These are phyloP conservation scores for Rhinolophus sinicus DNA, from an alignment of 2,113 vertebrate species.

Conservation along the genomic window DNA sequence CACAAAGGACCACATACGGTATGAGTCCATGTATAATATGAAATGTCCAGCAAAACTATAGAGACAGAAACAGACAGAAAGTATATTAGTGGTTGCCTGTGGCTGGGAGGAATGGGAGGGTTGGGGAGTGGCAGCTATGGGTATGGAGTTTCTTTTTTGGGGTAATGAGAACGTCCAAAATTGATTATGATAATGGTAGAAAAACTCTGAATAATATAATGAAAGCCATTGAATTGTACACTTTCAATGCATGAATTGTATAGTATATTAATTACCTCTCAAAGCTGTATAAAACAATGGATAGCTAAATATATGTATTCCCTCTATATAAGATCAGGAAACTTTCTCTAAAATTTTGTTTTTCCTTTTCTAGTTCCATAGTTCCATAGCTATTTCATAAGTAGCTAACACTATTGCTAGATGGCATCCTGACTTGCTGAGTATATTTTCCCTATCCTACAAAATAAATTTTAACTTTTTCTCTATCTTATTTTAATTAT, in stretches of 20 bases:
- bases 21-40: neutral
- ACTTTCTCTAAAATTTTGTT: slow-evolving; percentile 51
- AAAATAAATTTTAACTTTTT: slow-evolving; percentile 50
- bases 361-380: slow-evolving; percentile 2
- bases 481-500: slow-evolving; percentile 16
- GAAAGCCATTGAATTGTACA: neutral
- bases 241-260: neutral
- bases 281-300: neutral
- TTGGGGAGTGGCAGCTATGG: neutral
- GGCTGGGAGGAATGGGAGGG: neutral
- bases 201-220: slow-evolving; percentile 37
- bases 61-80: slow-evolving; percentile 4
- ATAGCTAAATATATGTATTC: slow-evolving; percentile 12
- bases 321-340: neutral
- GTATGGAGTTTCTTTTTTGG: neutral
- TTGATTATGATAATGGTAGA: neutral
- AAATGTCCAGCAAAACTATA: slow-evolving; percentile 10
- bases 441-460: neutral
- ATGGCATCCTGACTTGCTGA: neutral
- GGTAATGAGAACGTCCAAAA: slow-evolving; percentile 25
- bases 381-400: neutral
- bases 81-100: neutral
- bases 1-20: neutral
- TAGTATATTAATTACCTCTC: slow-evolving; percentile 9
- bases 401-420: slow-evolving; percentile 19